Base-by-base conservation (phyloP, 2,888 invertebrate species). In the Hirtodrosophila alboralis region DNA sequence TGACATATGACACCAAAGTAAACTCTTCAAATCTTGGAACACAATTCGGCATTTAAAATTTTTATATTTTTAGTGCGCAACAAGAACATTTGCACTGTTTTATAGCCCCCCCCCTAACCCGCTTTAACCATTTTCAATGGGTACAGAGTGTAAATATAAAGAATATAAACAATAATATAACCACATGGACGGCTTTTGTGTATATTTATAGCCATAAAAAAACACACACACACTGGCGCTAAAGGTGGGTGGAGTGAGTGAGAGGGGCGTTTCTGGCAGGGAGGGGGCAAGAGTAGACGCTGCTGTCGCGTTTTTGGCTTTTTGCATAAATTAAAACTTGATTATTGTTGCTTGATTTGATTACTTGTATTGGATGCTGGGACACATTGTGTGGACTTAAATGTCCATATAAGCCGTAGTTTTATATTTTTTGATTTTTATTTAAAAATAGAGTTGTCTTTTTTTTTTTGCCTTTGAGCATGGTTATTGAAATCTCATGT, bases 311-410 rank as follows among this genome's bases (percentile, higher is more conserved):
- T 18, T 36, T 48, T 59, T 44, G 33, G 23, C 49, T 53, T 67
- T n/a, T 79, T 62, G 71, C 62, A 66, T 70, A 66, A 66, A 76
- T 66, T 66, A 51, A 58, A 66, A 47, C 51, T 63, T 62, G 61
- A 57, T 61, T 52, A 43, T 40, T 10, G 31, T 44, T 31, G 14
- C 8, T 26, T 18, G 18, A 47, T 38, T 38, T n/a, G n/a, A 10
- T 37, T 28, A 14, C 1, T 12, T 43, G 14, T 4, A 5, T 36
- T 18, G 4, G 8, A 28, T 16, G 41, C 41, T 21, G 12, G 14
- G 31, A 21, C 16, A 28, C 26, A 28, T 37, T 37, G 16, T 36
- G 36, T 18, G 36, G 18, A n/a, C 16, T 18, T 4, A 30, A 53
- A 53, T 45, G 37, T 30, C 37, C 45, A 53, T 26, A 53, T 45